Evolutionary conservation across 2,888 invertebrate genomes (phyloP).

Genomic region (Leucania comma): DNA sequence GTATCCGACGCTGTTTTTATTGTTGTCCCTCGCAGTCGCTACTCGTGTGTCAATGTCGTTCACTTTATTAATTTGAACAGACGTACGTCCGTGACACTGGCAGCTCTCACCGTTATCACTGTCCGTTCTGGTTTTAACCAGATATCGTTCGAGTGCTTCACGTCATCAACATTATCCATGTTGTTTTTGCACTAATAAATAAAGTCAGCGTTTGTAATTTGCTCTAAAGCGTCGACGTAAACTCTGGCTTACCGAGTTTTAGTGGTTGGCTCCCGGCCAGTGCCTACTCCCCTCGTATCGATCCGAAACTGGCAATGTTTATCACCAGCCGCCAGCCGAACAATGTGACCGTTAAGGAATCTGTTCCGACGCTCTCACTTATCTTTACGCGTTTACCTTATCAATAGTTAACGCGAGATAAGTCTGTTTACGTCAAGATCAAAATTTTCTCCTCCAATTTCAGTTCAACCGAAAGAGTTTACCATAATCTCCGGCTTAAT

Average conservation of each 20-base stretch:
- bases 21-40: constrained; percentile 60
- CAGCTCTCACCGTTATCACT: constrained; percentile 68
- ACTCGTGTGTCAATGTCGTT: constrained; percentile 71
- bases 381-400: constrained; percentile 66
- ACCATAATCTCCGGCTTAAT: constrained; percentile 46
- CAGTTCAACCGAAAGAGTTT: constrained; percentile 32
- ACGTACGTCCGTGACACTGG: constrained; percentile 74
- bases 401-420: constrained; percentile 60
- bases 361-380: constrained; percentile 65
- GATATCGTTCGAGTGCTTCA: constrained; percentile 65
- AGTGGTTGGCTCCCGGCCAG: constrained; percentile 84
- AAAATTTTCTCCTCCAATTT: constrained; percentile 28
- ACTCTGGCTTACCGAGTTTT: constrained; percentile 76
- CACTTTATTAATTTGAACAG: constrained; percentile 69
- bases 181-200: constrained; percentile 72
- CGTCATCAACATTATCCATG: constrained; percentile 66
- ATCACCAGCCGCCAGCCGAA: constrained; percentile 56
- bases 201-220: constrained; percentile 68
- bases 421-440: constrained; percentile 30
- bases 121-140: constrained; percentile 66
- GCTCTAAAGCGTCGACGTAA: constrained; percentile 73
- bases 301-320: constrained; percentile 73
- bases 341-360: constrained; percentile 71
- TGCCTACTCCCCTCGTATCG: constrained; percentile 72
- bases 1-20: constrained; percentile 66